phyloP scores from a whole-genome alignment of 2,113 vertebrate genomes.

The Bubo blakistoni region DNA sequence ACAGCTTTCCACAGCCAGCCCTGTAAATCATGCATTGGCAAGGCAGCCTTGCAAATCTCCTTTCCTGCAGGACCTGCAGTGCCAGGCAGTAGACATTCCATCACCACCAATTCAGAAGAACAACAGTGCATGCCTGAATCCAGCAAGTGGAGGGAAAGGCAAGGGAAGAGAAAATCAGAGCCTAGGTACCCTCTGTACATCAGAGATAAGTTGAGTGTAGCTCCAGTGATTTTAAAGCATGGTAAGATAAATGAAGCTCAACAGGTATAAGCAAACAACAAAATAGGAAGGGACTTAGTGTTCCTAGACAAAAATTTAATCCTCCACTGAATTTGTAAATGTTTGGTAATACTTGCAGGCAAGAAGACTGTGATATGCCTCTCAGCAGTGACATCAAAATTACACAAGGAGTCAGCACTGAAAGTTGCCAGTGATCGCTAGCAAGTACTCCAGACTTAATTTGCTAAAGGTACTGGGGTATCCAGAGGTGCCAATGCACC shows the following conservation, averaged over 20 bases:
- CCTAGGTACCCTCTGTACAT: not conserved
- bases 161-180: not conserved
- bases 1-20: not conserved
- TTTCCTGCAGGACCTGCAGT: not conserved
- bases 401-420: not conserved
- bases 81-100: not conserved
- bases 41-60: not conserved
- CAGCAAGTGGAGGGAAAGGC: not conserved
- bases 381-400: not conserved
- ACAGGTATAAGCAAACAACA: not conserved
- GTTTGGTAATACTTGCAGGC: not conserved
- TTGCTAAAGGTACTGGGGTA: not conserved
- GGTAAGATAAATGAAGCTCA: not conserved
- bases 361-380: not conserved
- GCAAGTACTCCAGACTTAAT: not conserved
- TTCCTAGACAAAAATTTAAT: not conserved
- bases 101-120: not conserved
- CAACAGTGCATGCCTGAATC: not conserved
- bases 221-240: not conserved
- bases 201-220: not conserved
- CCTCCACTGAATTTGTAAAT: not conserved
- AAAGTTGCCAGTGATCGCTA: not conserved
- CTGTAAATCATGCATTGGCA: not conserved
- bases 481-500: not conserved
- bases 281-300: not conserved